Evolutionary conservation across 2,113 vertebrate species (phyloP).

Genomic region (Symphodus melops): DNA sequence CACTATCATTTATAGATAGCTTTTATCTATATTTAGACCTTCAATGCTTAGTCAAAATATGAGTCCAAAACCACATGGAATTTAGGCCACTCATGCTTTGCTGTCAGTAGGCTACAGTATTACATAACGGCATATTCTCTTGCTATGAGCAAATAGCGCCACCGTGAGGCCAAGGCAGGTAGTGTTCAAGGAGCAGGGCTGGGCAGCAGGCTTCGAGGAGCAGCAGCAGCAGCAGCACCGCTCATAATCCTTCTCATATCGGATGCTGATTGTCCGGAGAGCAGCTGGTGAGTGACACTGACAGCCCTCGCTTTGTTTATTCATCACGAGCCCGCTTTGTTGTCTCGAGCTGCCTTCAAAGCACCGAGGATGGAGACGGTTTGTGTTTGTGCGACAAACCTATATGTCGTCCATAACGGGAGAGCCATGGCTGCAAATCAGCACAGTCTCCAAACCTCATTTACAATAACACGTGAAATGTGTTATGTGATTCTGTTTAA

Average conservation of each 20-base stretch:
- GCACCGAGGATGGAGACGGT: conserved; percentile 20
- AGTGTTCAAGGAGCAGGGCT: conserved; percentile 58
- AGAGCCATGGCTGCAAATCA: conserved; percentile 27
- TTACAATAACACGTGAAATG: conserved; percentile 13
- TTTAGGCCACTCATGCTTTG: conserved; percentile 1
- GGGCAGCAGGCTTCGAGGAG: conserved; percentile 61
- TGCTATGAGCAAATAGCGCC: conserved; percentile 62
- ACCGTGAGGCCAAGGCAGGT: conserved; percentile 65
- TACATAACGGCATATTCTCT: conserved; percentile 54
- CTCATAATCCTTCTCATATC: conserved; percentile 41
- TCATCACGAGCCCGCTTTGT: background rate
- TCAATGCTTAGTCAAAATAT: background rate
- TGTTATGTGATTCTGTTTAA: conserved; percentile 3
- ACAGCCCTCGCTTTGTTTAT: background rate
- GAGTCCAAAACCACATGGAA: background rate
- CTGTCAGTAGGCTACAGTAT: conserved; percentile 8
- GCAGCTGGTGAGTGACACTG: conserved; percentile 63
- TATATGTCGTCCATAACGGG: conserved; percentile 50
- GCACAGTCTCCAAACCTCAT: conserved; percentile 16
- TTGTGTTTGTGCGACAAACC: conserved; percentile 38
- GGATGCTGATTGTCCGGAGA: conserved; percentile 54
- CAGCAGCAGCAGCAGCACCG: conserved; percentile 31
- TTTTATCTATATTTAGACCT: background rate
- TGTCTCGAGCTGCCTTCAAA: background rate
- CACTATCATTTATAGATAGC: no score